These are phyloP conservation scores for Coendou prehensilis DNA, from an alignment of 2,797 vertebrate species.

Conservation along the genomic window DNA sequence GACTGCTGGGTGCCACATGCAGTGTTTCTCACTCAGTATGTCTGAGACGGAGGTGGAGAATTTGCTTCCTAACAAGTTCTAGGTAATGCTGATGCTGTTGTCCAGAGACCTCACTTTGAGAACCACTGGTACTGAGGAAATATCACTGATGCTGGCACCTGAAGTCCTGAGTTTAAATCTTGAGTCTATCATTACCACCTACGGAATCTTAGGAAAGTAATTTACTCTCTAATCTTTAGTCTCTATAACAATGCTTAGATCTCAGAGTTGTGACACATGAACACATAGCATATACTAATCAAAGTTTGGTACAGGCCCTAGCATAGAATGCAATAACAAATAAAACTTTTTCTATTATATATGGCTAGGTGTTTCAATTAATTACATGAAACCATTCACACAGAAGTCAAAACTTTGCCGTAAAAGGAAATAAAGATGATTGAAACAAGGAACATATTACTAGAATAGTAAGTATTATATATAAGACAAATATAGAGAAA, in stretches of 20 bases:
- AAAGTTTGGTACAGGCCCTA: not conserved
- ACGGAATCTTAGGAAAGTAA: slow-evolving; percentile 9
- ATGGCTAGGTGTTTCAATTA: not conserved
- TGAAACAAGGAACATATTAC: slow-evolving; percentile 60
- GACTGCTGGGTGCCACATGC: not conserved
- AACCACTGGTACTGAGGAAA: slow-evolving; percentile 1
- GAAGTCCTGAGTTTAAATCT: slow-evolving; percentile 20
- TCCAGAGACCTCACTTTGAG: slow-evolving; percentile 50
- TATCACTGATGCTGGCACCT: not conserved
- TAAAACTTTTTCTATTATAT: slow-evolving; percentile 20
- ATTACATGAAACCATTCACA: slow-evolving; percentile 49
- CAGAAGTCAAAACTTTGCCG: slow-evolving; percentile 27
- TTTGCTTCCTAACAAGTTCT: slow-evolving; percentile 46
- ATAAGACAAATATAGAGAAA: slow-evolving; percentile 68
- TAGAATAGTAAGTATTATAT: slow-evolving; percentile 28
- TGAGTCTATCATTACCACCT: slow-evolving; percentile 37
- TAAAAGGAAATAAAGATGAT: slow-evolving; percentile 24
- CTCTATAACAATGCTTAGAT: slow-evolving; percentile 59
- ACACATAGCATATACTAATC: slow-evolving; percentile 8
- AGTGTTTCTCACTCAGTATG: not conserved
- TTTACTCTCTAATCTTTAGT: slow-evolving; percentile 50
- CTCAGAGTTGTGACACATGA: slow-evolving; percentile 35
- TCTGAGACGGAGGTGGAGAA: not conserved
- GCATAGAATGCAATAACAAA: slow-evolving; percentile 54
- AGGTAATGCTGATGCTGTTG: slow-evolving; percentile 30